A percentile compares a stretch with the other conserved stretches of the same genome.
Conservation (phyloP, 2,797 vertebrate species). For the Setipinna tenuifilis region DNA sequence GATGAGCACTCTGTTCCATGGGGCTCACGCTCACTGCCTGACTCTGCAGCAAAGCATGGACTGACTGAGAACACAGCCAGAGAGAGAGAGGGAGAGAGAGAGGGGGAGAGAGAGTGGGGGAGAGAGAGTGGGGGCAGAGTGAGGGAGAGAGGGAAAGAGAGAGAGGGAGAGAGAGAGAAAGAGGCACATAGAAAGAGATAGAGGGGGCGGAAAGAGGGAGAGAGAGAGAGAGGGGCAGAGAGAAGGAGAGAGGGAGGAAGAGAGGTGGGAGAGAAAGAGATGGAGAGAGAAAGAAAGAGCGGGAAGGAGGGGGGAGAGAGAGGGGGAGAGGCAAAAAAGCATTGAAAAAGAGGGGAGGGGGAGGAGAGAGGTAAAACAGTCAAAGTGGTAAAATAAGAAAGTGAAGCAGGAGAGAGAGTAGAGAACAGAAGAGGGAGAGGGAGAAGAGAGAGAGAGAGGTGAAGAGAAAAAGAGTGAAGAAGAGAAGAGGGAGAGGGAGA, state of each 20-base stretch:
- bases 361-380: constrained; percentile 24
- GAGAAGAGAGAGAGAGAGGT: constrained; percentile 29
- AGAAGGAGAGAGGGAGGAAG: background rate
- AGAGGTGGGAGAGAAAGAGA: constrained; percentile 28
- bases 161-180: background rate
- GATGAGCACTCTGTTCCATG: background rate
- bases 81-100: background rate
- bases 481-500: no score
- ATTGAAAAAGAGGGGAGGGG: background rate
- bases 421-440: background rate
- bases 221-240: constrained; percentile 15
- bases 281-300: background rate
- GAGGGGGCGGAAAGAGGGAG: background rate
- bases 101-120: constrained; percentile 26
- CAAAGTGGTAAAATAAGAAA: no score
- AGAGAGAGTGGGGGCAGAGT: background rate
- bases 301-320: background rate
- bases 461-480: constrained; percentile 13
- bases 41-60: no score
- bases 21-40: background rate
- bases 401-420: constrained; percentile 20
- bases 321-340: background rate
- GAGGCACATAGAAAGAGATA: background rate
- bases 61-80: no score
- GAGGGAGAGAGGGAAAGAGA: background rate